Evolutionary conservation across 1,140 invertebrate genomes (phyloP).

Genomic region (Apis mellifera): Amel_HAv3.1 CM009931.2:6868501-6869000

Average conservation of each 20-base stretch:
- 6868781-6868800: background rate
- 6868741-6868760: conserved; percentile 33
- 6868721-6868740: conserved; percentile 19
- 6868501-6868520: no score
- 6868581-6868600: no score
- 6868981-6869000: no score
- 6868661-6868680: background rate
- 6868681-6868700: background rate
- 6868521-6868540: no score
- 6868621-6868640: background rate
- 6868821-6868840: background rate
- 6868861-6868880: background rate
- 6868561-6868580: no score
- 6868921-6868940: no score
- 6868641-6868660: background rate
- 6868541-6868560: no score
- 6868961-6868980: no score
- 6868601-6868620: background rate
- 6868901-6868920: no score
- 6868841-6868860: background rate
- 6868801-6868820: background rate
- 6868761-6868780: conserved; percentile 24
- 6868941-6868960: no score
- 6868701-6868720: background rate
- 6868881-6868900: no score